Base-by-base conservation (phyloP, 1,140 invertebrate genomes). In the Protaetia brevitarsis region DNA sequence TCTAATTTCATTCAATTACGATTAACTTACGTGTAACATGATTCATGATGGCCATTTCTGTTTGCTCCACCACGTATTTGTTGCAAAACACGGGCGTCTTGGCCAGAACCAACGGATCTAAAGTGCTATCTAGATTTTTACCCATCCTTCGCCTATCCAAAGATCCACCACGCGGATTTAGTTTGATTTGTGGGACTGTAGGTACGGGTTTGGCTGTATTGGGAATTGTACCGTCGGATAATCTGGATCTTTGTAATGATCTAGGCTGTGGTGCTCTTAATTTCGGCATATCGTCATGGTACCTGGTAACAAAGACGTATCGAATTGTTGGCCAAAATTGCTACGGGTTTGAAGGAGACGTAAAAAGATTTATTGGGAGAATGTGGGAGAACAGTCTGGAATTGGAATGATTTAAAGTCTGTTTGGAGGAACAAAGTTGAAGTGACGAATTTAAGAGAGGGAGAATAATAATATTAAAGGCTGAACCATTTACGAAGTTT, bases 1-100 rank as follows among this genome's bases (percentile, higher is more conserved):
- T n/a, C n/a, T n/a, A n/a, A n/a, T n/a, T n/a, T 56, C 29, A 31
- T 41, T 58, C 57, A 34, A 64, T 37, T 60, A 51, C 51, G 34
- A 45, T 27, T n/a, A 30, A 37, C 34, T 70, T 59, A 21, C 27
- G 59, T 26, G 30, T 31, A 37, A 66, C 26, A 45, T 63, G 37
- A 64, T 56, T 64, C 1, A 56, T 51, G 11, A 51, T 19, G 1
- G 67, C 65, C 10, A 70, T 65, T 34, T 85, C 85, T 5, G 84
- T 78, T 57, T 84, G 81, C 29, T 87, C 86, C 37, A 89, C 73
- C 0, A 87, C 88, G 73, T 90, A 90, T 71, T 84, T 87, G 70
- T 91, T 90, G 71, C 85, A 88, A 21, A 89, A 79, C n/a, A 90
- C 86, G 1, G 88, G 84, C 2, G 82, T 83, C 63, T 82, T 82